A percentile compares a stretch with the other conserved stretches of the same genome.
Evolutionary conservation across 2,113 vertebrate genomes (phyloP).

Genomic region (Pterophyllum scalare): DNA sequence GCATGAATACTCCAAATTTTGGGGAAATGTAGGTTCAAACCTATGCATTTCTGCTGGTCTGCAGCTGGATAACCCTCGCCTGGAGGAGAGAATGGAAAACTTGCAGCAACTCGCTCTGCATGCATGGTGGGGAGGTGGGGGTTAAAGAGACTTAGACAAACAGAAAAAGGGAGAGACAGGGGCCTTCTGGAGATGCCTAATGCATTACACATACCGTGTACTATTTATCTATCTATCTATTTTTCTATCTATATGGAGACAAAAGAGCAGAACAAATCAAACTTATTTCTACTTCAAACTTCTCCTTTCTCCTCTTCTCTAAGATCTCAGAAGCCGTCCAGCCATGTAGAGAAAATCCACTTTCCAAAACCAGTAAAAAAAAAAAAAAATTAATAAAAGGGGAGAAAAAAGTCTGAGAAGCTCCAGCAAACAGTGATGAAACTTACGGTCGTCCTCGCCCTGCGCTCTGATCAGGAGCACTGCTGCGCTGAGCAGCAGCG

Average conservation of each 20-base stretch:
- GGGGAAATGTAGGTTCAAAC: neutral
- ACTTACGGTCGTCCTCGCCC: conserved; percentile 96
- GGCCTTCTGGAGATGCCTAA: conserved; percentile 60
- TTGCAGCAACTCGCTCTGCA: conserved; percentile 77
- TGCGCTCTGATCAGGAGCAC: conserved; percentile 92
- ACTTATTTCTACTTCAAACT: conserved; percentile 34
- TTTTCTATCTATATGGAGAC: conserved; percentile 11
- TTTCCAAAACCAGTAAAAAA: conserved; percentile 22
- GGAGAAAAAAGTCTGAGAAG: conserved; percentile 43
- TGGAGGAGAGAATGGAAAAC: conserved; percentile 67
- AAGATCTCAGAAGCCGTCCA: conserved; percentile 58
- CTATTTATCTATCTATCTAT: conserved; percentile 5
- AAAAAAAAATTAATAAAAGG: conserved; percentile 14
- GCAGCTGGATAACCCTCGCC: conserved; percentile 16
- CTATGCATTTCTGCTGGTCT: conserved; percentile 10
- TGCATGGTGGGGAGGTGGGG: conserved; percentile 29
- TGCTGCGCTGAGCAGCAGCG: conserved; percentile 94
- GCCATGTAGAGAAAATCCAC: conserved; percentile 61
- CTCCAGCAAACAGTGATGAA: conserved; percentile 69
- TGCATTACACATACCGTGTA: conserved; percentile 49
- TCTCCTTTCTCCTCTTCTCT: conserved; percentile 46
- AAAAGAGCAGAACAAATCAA: conserved; percentile 20
- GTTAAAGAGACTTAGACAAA: conserved; percentile 29
- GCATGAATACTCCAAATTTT: neutral
- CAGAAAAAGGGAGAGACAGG: conserved; percentile 34